Conservation (phyloP, 2,113 vertebrate genomes). For the Sigmodon hispidus region DNA sequence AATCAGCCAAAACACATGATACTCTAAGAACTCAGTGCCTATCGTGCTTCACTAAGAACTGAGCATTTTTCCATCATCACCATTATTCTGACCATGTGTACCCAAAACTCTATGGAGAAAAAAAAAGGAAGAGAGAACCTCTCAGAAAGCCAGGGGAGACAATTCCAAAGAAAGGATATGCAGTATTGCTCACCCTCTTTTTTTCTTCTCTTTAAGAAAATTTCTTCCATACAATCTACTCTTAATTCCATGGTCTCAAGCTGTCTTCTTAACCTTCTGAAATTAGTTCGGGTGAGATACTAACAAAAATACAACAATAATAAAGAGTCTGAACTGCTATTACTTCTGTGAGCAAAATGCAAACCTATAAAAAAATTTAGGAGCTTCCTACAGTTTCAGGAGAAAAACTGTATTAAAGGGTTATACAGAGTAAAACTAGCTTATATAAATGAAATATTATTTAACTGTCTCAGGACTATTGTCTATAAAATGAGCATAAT, state of each 20-base stretch:
- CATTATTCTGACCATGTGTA: background rate
- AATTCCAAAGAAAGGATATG: background rate
- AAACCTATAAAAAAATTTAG: background rate
- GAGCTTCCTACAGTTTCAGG: background rate
- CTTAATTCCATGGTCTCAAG: background rate
- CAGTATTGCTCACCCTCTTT: background rate
- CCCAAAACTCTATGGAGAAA: background rate
- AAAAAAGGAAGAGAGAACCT: background rate
- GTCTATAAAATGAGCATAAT: slow-evolving; percentile 22
- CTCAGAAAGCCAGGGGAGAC: background rate
- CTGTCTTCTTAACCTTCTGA: slow-evolving; percentile 33
- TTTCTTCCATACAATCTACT: background rate
- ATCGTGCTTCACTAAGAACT: background rate
- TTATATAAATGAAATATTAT: slow-evolving; percentile 23
- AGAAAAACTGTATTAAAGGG: slow-evolving; percentile 34
- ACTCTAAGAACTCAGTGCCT: background rate
- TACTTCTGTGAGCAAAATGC: slow-evolving; percentile 21
- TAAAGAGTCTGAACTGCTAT: background rate
- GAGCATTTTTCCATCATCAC: background rate
- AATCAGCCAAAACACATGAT: background rate
- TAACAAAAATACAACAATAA: background rate
- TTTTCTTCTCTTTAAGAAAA: background rate
- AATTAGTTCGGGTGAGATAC: background rate
- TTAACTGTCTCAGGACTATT: background rate
- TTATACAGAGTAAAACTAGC: slow-evolving; percentile 11